A percentile compares a stretch with the other conserved stretches of the same genome.
Conservation (phyloP, 2,113 vertebrate genomes). For the Patagioenas fasciata region DNA sequence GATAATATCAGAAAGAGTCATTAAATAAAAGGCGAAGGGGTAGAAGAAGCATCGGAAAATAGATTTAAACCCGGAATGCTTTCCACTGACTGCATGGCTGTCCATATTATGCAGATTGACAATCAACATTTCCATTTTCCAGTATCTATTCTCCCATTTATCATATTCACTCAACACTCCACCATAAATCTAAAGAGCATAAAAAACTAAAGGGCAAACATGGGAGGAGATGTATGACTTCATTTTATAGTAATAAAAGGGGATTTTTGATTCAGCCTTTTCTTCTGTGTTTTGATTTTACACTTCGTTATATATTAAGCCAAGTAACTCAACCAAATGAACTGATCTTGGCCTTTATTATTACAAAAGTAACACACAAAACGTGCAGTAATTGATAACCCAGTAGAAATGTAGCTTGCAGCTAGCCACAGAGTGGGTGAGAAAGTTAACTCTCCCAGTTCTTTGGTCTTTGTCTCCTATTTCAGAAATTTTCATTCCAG, state of each 20-base stretch:
- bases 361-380: not conserved
- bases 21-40: not conserved
- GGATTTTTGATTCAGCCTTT: not conserved
- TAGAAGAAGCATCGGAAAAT: not conserved
- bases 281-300: constrained; percentile 33
- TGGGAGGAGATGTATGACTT: constrained; percentile 2
- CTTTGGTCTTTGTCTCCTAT: not conserved
- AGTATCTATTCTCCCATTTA: not conserved
- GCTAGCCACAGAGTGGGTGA: not conserved
- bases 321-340: not conserved
- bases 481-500: not conserved
- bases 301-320: not conserved
- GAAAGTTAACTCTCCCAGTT: not conserved
- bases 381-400: not conserved
- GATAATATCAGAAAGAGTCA: not conserved
- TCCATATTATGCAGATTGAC: not conserved
- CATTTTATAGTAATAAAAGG: not conserved
- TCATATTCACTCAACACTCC: not conserved
- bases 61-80: not conserved
- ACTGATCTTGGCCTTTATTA: not conserved
- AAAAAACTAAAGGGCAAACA: constrained; percentile 24
- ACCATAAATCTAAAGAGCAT: constrained; percentile 9
- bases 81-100: not conserved
- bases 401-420: not conserved
- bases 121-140: not conserved